Conservation (phyloP, 2,113 vertebrate species). For the Psettodes erumei region DNA sequence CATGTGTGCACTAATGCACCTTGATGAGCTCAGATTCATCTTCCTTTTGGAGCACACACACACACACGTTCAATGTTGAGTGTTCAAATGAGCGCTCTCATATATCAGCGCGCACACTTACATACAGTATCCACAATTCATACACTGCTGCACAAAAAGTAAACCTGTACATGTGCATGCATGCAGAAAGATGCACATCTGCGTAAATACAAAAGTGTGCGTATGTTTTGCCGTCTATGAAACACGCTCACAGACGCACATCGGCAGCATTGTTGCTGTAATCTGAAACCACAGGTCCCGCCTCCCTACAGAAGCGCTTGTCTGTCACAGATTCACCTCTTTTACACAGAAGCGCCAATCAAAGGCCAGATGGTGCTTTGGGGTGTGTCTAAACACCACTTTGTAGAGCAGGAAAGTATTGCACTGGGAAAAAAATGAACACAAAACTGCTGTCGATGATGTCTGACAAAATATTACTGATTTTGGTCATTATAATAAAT, state of each 20-base stretch:
- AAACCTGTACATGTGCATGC: background rate
- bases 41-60: conserved; percentile 52
- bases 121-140: background rate
- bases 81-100: conserved; percentile 1
- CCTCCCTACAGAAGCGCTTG: conserved; percentile 69
- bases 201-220: background rate
- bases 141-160: conserved; percentile 25
- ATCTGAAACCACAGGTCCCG: conserved; percentile 78
- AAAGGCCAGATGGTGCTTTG: conserved; percentile 46
- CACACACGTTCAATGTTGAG: background rate
- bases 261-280: conserved; percentile 76
- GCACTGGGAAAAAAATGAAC: background rate
- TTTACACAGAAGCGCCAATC: conserved; percentile 60
- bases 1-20: conserved; percentile 86
- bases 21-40: conserved; percentile 84
- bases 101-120: conserved; percentile 11
- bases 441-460: background rate
- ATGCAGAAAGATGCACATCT: conserved; percentile 3
- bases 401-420: background rate
- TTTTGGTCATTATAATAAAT: background rate
- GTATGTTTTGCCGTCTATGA: background rate
- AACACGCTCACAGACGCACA: conserved; percentile 37
- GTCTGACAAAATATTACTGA: background rate
- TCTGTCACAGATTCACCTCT: conserved; percentile 69
- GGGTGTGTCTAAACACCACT: background rate